Conservation (phyloP, 2,113 vertebrate genomes). For the Calcarius ornatus region DNA sequence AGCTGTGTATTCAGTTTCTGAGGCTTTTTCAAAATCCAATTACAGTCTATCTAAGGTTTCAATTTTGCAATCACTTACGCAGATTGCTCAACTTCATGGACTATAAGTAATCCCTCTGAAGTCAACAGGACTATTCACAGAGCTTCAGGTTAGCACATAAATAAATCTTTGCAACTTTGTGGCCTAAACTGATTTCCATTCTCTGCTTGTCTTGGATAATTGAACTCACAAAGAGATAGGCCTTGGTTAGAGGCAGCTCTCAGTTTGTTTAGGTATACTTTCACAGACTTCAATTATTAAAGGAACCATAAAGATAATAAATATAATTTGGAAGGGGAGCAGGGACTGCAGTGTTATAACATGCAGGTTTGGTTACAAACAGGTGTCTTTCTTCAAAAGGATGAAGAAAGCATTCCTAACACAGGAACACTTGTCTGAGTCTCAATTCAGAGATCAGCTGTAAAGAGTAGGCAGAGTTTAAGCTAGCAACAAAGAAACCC, state of each 20-base stretch:
- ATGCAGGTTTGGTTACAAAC: not conserved
- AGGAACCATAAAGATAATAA: not conserved
- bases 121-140: slow-evolving; percentile 9
- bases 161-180: not conserved
- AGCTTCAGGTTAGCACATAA: not conserved
- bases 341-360: not conserved
- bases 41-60: slow-evolving; percentile 32
- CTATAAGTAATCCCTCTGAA: slow-evolving; percentile 30
- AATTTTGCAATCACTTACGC: slow-evolving; percentile 30
- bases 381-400: not conserved
- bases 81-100: slow-evolving; percentile 41
- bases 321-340: not conserved
- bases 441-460: not conserved
- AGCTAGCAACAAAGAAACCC: not conserved
- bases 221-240: not conserved
- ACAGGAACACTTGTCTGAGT: not conserved
- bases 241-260: not conserved
- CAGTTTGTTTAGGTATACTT: not conserved
- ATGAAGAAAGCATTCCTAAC: not conserved
- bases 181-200: not conserved
- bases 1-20: slow-evolving; percentile 14
- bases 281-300: not conserved
- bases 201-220: not conserved
- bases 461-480: not conserved
- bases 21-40: slow-evolving; percentile 53